phyloP scores from a whole-genome alignment of 1,140 invertebrate genomes.

The Drusus annulatus region DNA sequence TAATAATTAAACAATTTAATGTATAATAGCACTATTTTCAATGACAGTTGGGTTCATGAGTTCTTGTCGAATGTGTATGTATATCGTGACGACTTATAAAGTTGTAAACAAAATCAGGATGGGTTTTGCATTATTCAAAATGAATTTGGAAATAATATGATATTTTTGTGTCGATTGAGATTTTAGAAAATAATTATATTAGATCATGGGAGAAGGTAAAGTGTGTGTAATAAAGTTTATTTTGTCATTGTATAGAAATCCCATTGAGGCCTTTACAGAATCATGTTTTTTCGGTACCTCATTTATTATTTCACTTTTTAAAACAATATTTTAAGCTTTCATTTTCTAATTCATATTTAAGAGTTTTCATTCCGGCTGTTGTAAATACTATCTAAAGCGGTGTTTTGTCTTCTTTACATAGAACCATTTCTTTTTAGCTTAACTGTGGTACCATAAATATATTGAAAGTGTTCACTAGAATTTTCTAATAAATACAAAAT shows the following conservation, averaged over 20 bases:
- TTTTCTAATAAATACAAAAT: constrained; percentile 4
- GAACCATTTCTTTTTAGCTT: constrained; percentile 1
- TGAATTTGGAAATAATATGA: not conserved
- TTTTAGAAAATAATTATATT: constrained; percentile 27
- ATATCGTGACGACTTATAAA: too few species aligned
- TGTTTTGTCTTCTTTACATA: not conserved
- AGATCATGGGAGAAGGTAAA: constrained; percentile 1
- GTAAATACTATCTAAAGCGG: constrained; percentile 1
- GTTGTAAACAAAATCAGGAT: not conserved
- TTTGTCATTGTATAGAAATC: constrained; percentile 48
- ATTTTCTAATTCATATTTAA: constrained; percentile 3
- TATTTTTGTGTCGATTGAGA: constrained; percentile 34
- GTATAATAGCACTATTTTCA: too few species aligned
- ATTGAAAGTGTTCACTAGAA: constrained; percentile 26
- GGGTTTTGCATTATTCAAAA: not conserved
- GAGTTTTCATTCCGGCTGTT: not conserved
- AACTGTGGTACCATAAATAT: constrained; percentile 29
- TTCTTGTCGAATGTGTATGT: too few species aligned
- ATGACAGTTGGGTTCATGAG: too few species aligned
- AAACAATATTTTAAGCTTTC: not conserved
- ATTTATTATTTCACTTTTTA: not conserved
- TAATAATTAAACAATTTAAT: too few species aligned
- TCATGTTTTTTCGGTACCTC: constrained; percentile 22
- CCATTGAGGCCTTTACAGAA: constrained; percentile 39
- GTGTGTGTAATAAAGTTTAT: constrained; percentile 34